Percentiles rank a stretch among this genome's conserved stretches.
These are phyloP conservation scores for Psix sp. DNA, from an alignment of 1,140 invertebrate species.

Conservation along the genomic window DNA sequence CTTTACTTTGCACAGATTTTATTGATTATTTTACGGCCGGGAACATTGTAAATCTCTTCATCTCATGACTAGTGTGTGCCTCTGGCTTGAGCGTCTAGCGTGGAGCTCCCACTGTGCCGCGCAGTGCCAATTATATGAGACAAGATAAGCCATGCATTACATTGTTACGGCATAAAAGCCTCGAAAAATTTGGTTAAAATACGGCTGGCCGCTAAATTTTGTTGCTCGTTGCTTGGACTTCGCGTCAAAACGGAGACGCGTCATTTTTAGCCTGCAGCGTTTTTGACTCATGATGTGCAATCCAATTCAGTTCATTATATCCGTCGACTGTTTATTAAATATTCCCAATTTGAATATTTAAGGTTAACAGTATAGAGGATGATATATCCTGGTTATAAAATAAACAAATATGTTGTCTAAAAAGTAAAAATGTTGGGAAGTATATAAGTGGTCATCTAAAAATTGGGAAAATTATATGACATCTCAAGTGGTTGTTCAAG, in stretches of 20 bases:
- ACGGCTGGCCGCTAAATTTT: constrained; percentile 44
- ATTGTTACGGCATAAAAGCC: constrained; percentile 53
- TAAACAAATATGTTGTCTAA: constrained; percentile 1
- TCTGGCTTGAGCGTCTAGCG: constrained; percentile 54
- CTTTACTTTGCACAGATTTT: constrained; percentile 76
- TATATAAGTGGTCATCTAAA: no score
- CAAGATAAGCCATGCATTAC: constrained; percentile 54
- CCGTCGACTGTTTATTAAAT: constrained; percentile 34
- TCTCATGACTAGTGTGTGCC: constrained; percentile 65
- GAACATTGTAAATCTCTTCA: constrained; percentile 77
- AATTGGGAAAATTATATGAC: no score
- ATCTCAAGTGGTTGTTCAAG: no score
- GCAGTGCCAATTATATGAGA: constrained; percentile 68
- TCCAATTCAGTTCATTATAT: constrained; percentile 34
- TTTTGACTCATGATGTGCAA: constrained; percentile 22
- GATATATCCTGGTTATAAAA: constrained; percentile 5
- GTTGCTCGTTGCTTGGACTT: constrained; percentile 38
- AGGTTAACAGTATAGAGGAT: constrained; percentile 2
- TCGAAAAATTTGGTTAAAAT: constrained; percentile 59
- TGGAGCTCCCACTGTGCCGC: constrained; percentile 62
- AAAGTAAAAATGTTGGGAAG: no score
- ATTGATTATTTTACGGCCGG: constrained; percentile 76
- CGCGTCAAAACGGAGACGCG: constrained; percentile 43
- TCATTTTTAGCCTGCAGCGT: constrained; percentile 26
- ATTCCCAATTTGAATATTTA: constrained; percentile 16